phyloP scores from a whole-genome alignment of 2,888 invertebrate species.

The Erebia aethiops region DNA sequence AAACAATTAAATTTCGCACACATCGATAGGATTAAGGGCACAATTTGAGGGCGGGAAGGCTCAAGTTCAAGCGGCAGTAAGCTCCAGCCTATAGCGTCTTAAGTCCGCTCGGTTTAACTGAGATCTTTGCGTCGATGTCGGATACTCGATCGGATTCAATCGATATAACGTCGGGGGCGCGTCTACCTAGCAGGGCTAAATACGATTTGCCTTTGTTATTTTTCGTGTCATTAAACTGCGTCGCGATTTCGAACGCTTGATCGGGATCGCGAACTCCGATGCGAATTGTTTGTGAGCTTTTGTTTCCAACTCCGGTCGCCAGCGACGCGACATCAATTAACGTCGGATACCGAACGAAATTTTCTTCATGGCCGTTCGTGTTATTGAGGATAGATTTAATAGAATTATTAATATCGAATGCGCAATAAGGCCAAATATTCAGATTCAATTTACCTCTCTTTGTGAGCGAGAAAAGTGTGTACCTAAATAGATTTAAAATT shows the following conservation, averaged over 20 bases:
- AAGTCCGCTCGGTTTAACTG: constrained; percentile 68
- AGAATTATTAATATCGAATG: constrained; percentile 45
- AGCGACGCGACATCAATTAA: constrained; percentile 81
- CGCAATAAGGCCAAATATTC: constrained; percentile 18
- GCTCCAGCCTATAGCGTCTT: constrained; percentile 61
- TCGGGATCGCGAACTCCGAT: constrained; percentile 80
- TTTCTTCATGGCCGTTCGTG: constrained; percentile 70
- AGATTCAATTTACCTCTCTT: constrained; percentile 17
- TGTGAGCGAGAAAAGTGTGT: constrained; percentile 8
- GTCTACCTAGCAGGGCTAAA: constrained; percentile 76
- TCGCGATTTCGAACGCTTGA: constrained; percentile 80
- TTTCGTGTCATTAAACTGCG: constrained; percentile 84
- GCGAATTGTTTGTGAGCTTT: constrained; percentile 82
- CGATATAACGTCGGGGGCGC: constrained; percentile 69
- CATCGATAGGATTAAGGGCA: constrained; percentile 66
- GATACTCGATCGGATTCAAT: constrained; percentile 63
- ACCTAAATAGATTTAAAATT: constrained; percentile 13
- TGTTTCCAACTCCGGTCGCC: constrained; percentile 76
- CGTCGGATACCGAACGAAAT: constrained; percentile 73
- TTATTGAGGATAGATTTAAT: constrained; percentile 69
- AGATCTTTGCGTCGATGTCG: constrained; percentile 65
- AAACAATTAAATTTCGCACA: constrained; percentile 80
- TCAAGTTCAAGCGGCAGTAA: constrained; percentile 54
- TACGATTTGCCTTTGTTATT: constrained; percentile 84
- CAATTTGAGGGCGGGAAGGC: constrained; percentile 56